Evolutionary conservation across 2,113 vertebrate species (phyloP).

Genomic region (Ahaetulla prasina): DNA sequence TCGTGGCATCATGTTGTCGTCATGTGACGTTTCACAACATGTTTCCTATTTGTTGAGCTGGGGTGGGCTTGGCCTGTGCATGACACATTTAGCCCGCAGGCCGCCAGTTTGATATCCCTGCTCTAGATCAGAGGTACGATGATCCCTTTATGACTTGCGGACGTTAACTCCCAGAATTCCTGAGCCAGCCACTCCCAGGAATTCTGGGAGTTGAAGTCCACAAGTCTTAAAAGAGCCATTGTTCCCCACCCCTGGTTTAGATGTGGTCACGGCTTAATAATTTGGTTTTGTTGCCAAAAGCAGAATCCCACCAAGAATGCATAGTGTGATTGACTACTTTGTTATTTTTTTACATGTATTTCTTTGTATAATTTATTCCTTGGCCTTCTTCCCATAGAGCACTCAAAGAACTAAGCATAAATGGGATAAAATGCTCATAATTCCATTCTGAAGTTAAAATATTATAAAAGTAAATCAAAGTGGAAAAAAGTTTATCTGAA

Average conservation of each 20-base stretch:
- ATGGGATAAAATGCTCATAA: neutral
- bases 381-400: neutral
- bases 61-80: no score
- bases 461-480: neutral
- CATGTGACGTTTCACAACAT: no score
- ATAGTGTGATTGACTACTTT: neutral
- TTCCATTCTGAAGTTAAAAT: neutral
- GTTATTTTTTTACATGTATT: neutral
- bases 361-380: neutral
- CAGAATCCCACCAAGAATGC: neutral
- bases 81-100: no score
- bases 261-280: neutral
- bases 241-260: neutral
- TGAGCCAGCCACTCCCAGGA: no score
- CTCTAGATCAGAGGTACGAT: neutral
- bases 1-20: accelerated
- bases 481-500: neutral
- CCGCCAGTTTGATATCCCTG: neutral
- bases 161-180: neutral
- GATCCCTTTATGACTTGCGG: neutral
- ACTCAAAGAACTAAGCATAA: neutral
- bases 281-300: neutral
- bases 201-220: no score
- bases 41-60: no score
- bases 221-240: no score